These are phyloP conservation scores for Erpetoichthys calabaricus DNA, from an alignment of 2,797 vertebrate species.

Conservation along the genomic window DNA sequence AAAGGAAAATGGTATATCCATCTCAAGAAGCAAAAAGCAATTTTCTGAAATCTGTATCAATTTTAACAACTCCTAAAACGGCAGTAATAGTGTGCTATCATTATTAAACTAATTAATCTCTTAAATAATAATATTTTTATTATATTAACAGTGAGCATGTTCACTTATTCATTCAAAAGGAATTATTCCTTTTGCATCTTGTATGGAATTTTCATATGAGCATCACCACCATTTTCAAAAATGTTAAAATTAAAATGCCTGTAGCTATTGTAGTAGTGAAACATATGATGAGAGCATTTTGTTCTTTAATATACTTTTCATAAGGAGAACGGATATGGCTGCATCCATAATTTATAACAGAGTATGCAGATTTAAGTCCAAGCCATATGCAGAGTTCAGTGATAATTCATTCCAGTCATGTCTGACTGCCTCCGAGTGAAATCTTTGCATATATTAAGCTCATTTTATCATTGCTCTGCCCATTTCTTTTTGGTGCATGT, in stretches of 20 bases:
- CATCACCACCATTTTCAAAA: not conserved
- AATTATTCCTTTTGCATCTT: not conserved
- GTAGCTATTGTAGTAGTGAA: not conserved
- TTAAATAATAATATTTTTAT: too few relatives aligned
- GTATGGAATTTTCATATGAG: not conserved
- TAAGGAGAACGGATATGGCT: not conserved
- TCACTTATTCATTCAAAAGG: not conserved
- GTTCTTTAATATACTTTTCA: conserved; percentile 2
- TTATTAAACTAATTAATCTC: too few relatives aligned
- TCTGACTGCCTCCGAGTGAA: not conserved
- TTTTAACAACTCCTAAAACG: too few relatives aligned
- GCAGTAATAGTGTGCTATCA: too few relatives aligned
- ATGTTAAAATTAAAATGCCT: conserved; percentile 1
- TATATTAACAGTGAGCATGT: too few relatives aligned
- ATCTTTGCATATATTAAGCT: not conserved
- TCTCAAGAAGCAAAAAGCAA: too few relatives aligned
- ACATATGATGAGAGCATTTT: not conserved
- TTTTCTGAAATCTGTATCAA: too few relatives aligned
- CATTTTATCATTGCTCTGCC: not conserved
- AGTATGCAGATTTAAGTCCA: not conserved
- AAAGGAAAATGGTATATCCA: too few relatives aligned
- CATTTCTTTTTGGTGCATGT: not conserved
- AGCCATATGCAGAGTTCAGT: conserved; percentile 1
- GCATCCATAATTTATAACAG: conserved; percentile 4
- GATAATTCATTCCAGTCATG: conserved; percentile 3